These are phyloP conservation scores for Pogonus chalceus DNA, from an alignment of 1,140 invertebrate genomes.

Conservation along the genomic window DNA sequence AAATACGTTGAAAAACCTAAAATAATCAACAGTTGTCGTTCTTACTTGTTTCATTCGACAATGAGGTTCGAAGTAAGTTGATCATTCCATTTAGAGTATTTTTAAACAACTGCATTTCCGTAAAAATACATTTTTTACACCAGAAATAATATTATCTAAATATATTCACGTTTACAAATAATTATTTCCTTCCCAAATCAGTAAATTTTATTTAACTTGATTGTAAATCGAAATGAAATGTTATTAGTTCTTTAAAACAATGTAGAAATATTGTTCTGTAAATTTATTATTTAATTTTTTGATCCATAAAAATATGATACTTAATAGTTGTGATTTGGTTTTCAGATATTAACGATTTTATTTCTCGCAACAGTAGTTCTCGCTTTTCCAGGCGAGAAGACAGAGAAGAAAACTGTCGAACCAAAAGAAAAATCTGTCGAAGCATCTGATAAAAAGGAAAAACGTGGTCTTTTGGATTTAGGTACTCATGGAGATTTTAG, in stretches of 20 bases:
- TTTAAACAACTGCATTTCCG: too few species aligned
- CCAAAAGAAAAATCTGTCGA: slow-evolving; percentile 18
- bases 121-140: too few species aligned
- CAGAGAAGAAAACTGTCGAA: slow-evolving; percentile 22
- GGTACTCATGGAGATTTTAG: slow-evolving; percentile 24
- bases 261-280: too few species aligned
- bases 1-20: slow-evolving; percentile 14
- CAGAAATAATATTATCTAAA: neutral
- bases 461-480: slow-evolving; percentile 30
- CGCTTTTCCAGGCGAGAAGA: slow-evolving; percentile 16
- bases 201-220: too few species aligned
- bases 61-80: slow-evolving; percentile 24
- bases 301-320: too few species aligned
- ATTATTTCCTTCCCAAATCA: neutral
- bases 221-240: too few species aligned
- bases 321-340: slow-evolving; percentile 17
- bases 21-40: slow-evolving; percentile 19
- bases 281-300: too few species aligned
- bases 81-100: too few species aligned
- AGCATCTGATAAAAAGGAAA: slow-evolving; percentile 28
- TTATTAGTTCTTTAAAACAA: too few species aligned
- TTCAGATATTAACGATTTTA: slow-evolving; percentile 22
- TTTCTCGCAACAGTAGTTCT: slow-evolving; percentile 23
- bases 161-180: neutral
- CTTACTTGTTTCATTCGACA: slow-evolving; percentile 4